Evolutionary conservation across 2,888 invertebrate genomes (phyloP), one percentile per base, ranked within the genome.

Genomic region (Ormyrus pomaceus): DNA sequence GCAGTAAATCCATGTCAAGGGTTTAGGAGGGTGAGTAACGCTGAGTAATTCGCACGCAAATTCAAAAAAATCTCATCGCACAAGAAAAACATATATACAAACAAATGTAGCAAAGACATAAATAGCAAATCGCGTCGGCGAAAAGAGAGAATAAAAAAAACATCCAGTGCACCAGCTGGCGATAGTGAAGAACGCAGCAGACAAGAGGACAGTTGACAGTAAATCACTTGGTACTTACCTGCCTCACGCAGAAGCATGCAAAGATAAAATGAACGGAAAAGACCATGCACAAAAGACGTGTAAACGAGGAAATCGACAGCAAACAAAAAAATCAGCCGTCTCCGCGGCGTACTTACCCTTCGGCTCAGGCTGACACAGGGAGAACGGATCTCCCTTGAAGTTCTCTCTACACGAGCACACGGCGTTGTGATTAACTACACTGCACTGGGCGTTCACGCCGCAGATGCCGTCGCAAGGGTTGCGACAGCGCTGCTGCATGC

Each of bases 381-480:
- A 87, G 86, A 91, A 91, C 66, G 95, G 95, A 90, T 95, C 93
- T 66, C 92, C 93, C 69, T 90, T 90, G 84, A 90, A 91, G 71
- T 92, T 91, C 11, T 89, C 86, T 62, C 90, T 88, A 85, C 94
- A 94, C 77, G 91, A 91, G 85, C 94, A 94, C 82, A 92, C 91
- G 0, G 93, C 92, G 81, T 92, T 92, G 86, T 94, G 94, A 86
- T 93, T 93, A 53, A 93, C 91, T 6, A 93, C 93, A 83, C 92
- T 91, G 82, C 94, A 94, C 66, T 90, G 87, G 5, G 94, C 92
- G 83, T 91, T 91, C 53, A 91, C 85, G 56, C 93, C 93, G 85
- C 94, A 94, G 66, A 92, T 90, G 82, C 93, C 91, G 53, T 91
- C 91, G 85, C 93, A 93, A 56, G 94, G 94, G 88, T 94, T 92